Percentiles rank a stretch among this genome's conserved stretches.
Conservation (phyloP, 2,113 vertebrate genomes). For the Ctenomys sociabilis region DNA sequence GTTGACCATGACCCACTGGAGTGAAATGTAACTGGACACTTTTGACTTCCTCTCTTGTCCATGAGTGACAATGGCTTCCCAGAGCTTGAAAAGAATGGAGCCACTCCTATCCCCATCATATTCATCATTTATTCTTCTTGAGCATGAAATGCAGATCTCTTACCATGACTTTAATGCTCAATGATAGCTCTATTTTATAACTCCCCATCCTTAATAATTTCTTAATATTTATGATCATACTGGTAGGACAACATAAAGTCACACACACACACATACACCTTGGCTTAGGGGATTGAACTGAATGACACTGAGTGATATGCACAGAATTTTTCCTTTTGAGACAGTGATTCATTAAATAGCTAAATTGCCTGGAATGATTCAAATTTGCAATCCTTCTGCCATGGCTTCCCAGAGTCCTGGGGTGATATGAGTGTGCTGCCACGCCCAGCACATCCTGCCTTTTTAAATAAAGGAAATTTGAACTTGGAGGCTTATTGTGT, state of each 20-base stretch:
- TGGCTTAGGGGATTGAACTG: background rate
- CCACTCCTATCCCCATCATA: too few species aligned
- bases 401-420: background rate
- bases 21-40: background rate
- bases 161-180: background rate
- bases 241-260: background rate
- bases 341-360: background rate
- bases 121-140: background rate
- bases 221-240: background rate
- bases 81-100: background rate
- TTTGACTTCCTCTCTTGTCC: background rate
- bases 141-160: fast-evolving
- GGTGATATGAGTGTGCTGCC: background rate
- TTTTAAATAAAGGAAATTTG: background rate
- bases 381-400: background rate
- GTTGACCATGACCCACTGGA: too few species aligned
- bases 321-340: background rate
- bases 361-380: too few species aligned
- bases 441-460: background rate
- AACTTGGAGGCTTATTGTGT: background rate
- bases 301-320: background rate
- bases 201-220: background rate
- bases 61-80: background rate
- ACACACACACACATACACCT: background rate
- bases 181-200: background rate